phyloP scores from a whole-genome alignment of 2,113 vertebrate species.

The Parotia lawesii region DNA sequence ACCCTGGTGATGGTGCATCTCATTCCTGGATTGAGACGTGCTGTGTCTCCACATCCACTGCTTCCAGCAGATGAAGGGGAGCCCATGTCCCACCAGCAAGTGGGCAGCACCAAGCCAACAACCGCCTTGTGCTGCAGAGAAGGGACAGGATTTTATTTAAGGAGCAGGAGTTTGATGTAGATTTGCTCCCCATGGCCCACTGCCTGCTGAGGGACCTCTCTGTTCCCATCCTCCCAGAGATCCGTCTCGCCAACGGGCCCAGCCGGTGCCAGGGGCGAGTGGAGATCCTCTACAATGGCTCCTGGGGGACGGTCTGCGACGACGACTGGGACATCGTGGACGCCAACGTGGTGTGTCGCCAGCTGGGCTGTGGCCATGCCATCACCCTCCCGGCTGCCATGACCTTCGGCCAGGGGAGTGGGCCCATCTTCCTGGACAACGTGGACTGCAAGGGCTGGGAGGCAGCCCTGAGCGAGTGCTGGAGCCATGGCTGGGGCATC shows the following conservation, averaged over 20 bases:
- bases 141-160: background rate
- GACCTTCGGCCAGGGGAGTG: slow-evolving; percentile 83
- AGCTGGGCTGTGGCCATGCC: slow-evolving; percentile 86
- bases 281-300: slow-evolving; percentile 82
- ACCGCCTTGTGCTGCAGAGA: background rate
- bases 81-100: background rate
- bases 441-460: slow-evolving; percentile 91
- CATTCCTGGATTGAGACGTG: background rate
- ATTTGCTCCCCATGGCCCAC: background rate
- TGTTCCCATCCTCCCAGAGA: slow-evolving; percentile 53
- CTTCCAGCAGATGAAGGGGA: background rate
- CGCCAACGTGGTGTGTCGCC: slow-evolving; percentile 89
- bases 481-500: slow-evolving; percentile 88
- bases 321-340: slow-evolving; percentile 97
- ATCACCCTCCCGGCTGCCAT: slow-evolving; percentile 77
- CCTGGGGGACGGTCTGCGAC: slow-evolving; percentile 94
- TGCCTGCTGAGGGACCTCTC: background rate
- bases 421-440: slow-evolving; percentile 90
- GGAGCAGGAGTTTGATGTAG: background rate
- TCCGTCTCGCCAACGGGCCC: slow-evolving; percentile 84
- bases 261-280: slow-evolving; percentile 87
- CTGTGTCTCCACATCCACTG: background rate
- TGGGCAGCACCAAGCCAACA: background rate
- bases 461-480: slow-evolving; percentile 81
- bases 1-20: background rate